These are phyloP conservation scores for Apostichopus japonicus DNA, from an alignment of 35 echinoderm and acorn worm genomes.

Conservation along the genomic window DNA sequence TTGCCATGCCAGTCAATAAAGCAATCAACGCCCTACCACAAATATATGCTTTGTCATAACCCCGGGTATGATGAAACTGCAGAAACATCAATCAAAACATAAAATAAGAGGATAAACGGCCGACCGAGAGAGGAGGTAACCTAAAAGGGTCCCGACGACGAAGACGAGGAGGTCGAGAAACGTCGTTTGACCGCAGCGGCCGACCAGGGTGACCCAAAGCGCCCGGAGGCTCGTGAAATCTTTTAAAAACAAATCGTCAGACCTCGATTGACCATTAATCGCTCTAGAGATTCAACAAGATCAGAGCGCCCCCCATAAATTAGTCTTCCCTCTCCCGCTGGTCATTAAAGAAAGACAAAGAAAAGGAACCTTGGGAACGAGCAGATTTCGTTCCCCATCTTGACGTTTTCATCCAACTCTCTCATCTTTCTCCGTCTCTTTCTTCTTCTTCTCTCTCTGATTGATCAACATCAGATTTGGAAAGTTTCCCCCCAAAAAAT, in stretches of 20 bases:
- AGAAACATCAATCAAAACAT: background rate
- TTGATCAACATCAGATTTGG: too few species aligned
- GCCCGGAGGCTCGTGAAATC: background rate
- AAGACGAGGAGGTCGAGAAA: too few species aligned
- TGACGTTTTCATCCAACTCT: too few species aligned
- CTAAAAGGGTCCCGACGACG: background rate
- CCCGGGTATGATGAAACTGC: background rate
- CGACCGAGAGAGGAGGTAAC: background rate
- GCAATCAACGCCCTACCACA: background rate
- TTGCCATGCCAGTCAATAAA: background rate
- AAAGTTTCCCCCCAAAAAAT: too few species aligned
- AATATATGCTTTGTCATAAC: background rate
- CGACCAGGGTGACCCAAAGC: too few species aligned
- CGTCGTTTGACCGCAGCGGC: too few species aligned
- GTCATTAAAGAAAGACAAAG: too few species aligned
- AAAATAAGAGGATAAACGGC: background rate
- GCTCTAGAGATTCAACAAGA: background rate
- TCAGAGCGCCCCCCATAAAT: background rate
- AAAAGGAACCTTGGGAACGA: too few species aligned
- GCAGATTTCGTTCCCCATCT: too few species aligned
- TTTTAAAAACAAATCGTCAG: background rate
- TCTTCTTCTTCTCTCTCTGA: too few species aligned
- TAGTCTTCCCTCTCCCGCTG: background rate
- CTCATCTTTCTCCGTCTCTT: too few species aligned
- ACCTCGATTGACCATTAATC: background rate